Evolutionary conservation across 2,113 vertebrate species (phyloP), one percentile per base, ranked within the genome.

Genomic region (Phaethornis superciliosus): DNA sequence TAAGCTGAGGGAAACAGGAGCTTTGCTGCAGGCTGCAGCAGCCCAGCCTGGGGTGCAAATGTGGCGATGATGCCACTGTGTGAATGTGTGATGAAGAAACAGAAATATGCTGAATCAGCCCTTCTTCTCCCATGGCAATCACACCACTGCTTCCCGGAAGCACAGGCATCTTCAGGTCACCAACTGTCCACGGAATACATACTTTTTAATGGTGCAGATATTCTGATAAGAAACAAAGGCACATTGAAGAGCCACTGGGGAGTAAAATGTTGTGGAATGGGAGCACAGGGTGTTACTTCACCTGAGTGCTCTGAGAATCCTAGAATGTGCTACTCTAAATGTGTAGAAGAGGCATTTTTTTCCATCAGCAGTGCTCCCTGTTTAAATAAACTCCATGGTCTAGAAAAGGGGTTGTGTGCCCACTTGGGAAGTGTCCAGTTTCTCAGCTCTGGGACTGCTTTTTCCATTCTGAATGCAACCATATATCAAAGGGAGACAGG

Each of bases 401-500:
- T 91, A 94, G 92, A 91, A 94, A 77, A 90, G 88, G 93, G 85
- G 89, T 56, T 96, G 94, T 96, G 95, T 92, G 91, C 85, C 96
- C 95, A 78, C 72, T 72, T 71, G 79, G 92, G 94, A 91, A 96
- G 90, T 93, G 87, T 95, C 90, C 93, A 87, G 78, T 89, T 96
- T 94, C 62, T 49, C 82, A 85, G 76, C 89, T 75, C 85, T 90
- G 65, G 94, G 62, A 63, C 90, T 93, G 88, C 96, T 97, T 93
- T 95, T 96, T 93, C 92, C 91, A 96, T 97, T 92, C 92, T 72
- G 85, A 96, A 96, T 85, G 88, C 95, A 97, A 96, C 93, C 67
- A 78, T 94, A 96, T 97, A 95, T 97, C 97, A 97, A 97, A 96
- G 90, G 42, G 22, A 90, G 96, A 97, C 97, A 97, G 97, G 95